Evolutionary conservation across 2,888 invertebrate genomes (phyloP).

Genomic region (Eilema depressum): DNA sequence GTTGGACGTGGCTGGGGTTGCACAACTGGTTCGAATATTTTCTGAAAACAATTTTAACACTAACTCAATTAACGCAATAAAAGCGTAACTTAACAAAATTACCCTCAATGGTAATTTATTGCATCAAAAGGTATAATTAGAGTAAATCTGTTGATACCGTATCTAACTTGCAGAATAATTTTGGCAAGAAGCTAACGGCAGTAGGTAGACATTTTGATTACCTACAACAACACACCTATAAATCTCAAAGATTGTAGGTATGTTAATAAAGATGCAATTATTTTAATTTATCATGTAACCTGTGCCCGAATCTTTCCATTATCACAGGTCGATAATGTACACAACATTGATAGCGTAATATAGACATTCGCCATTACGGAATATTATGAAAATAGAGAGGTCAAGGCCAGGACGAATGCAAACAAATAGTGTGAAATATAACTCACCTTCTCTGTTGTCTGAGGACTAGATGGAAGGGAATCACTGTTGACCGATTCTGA

Average conservation of each 20-base stretch:
- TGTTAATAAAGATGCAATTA: slow-evolving; percentile 18
- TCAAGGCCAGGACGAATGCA: slow-evolving; percentile 86
- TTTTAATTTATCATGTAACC: slow-evolving; percentile 25
- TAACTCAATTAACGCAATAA: slow-evolving; percentile 14
- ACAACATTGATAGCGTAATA: slow-evolving; percentile 79
- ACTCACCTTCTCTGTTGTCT: slow-evolving; percentile 84
- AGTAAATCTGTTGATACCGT: slow-evolving; percentile 11
- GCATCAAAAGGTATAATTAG: slow-evolving; percentile 6
- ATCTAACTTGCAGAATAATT: slow-evolving; percentile 35
- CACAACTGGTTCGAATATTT: slow-evolving; percentile 79
- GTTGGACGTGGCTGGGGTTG: slow-evolving; percentile 80
- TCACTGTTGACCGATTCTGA: slow-evolving; percentile 82
- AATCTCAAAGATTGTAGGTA: slow-evolving; percentile 18
- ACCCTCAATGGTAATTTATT: slow-evolving; percentile 10
- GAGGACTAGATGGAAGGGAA: slow-evolving; percentile 85
- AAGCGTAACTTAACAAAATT: slow-evolving; percentile 18
- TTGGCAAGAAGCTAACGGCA: slow-evolving; percentile 41
- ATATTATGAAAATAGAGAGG: slow-evolving; percentile 87
- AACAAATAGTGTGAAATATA: slow-evolving; percentile 71
- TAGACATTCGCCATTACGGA: slow-evolving; percentile 84
- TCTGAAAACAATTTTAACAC: slow-evolving; percentile 67
- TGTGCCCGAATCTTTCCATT: slow-evolving; percentile 66
- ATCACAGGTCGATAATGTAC: slow-evolving; percentile 72
- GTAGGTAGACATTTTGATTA: slow-evolving; percentile 41
- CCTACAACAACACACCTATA: slow-evolving; percentile 9